Conservation (phyloP, 2,888 invertebrate genomes). For the Yponomeuta sedellus region DNA sequence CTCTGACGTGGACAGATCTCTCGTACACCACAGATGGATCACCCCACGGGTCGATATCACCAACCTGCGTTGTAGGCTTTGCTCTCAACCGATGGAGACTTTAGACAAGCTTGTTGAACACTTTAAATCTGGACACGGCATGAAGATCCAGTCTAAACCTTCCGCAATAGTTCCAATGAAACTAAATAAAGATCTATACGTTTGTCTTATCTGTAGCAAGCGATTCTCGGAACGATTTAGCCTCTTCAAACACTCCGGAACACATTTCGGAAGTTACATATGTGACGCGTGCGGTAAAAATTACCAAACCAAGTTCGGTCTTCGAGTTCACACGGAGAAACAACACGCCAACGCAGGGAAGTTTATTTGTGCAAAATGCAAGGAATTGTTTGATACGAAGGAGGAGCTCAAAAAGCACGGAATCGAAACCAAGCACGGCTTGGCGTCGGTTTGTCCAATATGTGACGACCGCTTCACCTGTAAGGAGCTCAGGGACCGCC, state of each 20-base stretch:
- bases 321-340: conserved; percentile 50
- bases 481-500: conserved; percentile 24
- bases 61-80: conserved; percentile 7
- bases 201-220: conserved; percentile 16
- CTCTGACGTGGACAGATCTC: not conserved
- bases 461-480: conserved; percentile 26
- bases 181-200: not conserved
- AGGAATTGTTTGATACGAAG: conserved; percentile 56
- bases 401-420: conserved; percentile 60
- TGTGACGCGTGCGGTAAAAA: conserved; percentile 64
- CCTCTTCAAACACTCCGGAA: conserved; percentile 57
- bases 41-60: conserved; percentile 14
- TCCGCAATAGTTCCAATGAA: conserved; percentile 11
- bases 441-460: conserved; percentile 21
- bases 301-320: conserved; percentile 55
- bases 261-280: conserved; percentile 58
- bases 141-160: not conserved
- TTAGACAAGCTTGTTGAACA: conserved; percentile 3
- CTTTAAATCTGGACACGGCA: not conserved
- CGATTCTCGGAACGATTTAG: not conserved
- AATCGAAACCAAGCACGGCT: conserved; percentile 40
- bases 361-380: conserved; percentile 52
- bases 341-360: conserved; percentile 56
- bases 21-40: not conserved
- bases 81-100: not conserved